Conservation (phyloP, 2,797 vertebrate species). For the Oreochromis grahami region DNA sequence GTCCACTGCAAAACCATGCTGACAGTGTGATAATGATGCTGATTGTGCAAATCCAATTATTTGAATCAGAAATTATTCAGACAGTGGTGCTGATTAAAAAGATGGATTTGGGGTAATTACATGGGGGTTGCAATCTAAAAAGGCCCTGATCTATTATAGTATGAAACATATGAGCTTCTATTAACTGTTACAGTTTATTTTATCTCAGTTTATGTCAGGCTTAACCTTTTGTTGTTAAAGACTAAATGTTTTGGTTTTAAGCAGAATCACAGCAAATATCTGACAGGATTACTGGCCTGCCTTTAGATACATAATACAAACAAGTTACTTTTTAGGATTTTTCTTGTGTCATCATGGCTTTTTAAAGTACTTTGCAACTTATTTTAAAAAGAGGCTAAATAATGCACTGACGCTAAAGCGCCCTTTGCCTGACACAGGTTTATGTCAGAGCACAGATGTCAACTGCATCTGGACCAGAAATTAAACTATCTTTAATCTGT, state of each 20-base stretch:
- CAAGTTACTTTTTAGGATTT: neutral
- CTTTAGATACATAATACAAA: neutral
- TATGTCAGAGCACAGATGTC: neutral
- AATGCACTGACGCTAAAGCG: rapidly evolving
- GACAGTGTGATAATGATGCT: neutral
- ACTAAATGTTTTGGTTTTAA: neutral
- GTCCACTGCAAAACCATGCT: neutral
- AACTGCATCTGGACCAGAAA: neutral
- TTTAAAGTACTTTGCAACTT: neutral
- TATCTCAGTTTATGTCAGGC: neutral
- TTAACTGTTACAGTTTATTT: neutral
- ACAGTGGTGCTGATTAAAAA: neutral
- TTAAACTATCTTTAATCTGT: neutral
- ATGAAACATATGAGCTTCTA: neutral
- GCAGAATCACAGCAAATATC: neutral
- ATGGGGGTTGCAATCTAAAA: neutral
- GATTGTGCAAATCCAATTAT: neutral
- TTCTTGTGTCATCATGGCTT: neutral
- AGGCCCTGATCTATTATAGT: rapidly evolving
- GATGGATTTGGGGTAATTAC: neutral
- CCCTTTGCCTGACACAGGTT: neutral
- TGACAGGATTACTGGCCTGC: neutral
- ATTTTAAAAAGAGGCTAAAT: neutral
- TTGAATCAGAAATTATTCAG: neutral
- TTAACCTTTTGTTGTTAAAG: neutral